Evolutionary conservation across 2,113 vertebrate genomes (phyloP), one percentile per base, ranked within the genome.

Genomic region (Fulica atra): DNA sequence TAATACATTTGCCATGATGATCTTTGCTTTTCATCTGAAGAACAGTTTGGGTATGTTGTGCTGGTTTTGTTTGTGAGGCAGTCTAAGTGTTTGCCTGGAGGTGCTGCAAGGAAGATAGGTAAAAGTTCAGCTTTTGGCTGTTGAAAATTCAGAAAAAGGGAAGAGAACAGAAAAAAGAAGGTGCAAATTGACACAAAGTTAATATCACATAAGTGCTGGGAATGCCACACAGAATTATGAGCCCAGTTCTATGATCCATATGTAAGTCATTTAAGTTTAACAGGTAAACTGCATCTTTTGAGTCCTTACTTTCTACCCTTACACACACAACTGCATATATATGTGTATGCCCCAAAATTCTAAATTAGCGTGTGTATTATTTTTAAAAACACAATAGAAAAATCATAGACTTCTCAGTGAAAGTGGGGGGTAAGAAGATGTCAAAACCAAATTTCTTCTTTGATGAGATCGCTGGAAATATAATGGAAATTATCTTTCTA

Each of bases 401-500:
- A 70, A 19, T 69, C 31, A 82, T 13, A 81, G n/a, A 74, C 35
- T 76, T 19, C 26, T 63, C 59, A 74, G 12, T 11, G 6, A 51
- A 89, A 79, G 11, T 85, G 65, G 84, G 26, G 36, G 16, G 10
- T 54, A 88, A 60, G 44, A 40, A 53, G 78, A 96, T 33, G 12
- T 60, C 86, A 88, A 94, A 92, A 13, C 0, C 31, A 71, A 82
- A 66, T 91, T 93, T 91, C 2, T 68, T 81, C 42, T 69, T 95
- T 79, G 77, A 59, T 70, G 65, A 54, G 69, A 89, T 93, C 50
- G 24, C 92, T 68, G 73, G 56, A 92, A 92, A 63, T 87, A 53
- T 81, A 85, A 88, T 28, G 35, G 46, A 91, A 94, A 88, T 92
- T 88, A 69, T 94, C n/a, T 92, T 93, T 94, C 76, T 73, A 31